Evolutionary conservation across 2,113 vertebrate species (phyloP), one percentile per base, ranked within the genome.

Genomic region (Anolis sagrei): DNA sequence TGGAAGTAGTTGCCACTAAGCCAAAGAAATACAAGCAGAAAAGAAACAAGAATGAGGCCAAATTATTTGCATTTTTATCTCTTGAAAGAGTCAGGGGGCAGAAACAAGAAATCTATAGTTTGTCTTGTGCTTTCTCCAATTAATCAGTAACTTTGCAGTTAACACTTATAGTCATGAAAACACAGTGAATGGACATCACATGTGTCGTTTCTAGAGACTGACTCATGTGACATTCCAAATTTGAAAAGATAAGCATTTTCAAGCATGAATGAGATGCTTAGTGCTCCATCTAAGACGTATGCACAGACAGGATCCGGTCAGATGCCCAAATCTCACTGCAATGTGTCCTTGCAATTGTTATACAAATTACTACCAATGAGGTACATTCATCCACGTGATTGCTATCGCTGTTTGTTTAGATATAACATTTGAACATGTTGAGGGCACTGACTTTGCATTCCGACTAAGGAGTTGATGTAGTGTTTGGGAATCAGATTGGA

Each of bases 61-160:
- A 75, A 61, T 29, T 74, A 89, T 92, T 95, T 94, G 88, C 87
- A 85, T 93, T 92, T 93, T 92, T 89, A 36, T 88, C 89, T 90
- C 91, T 91, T 93, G 66, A 86, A 92, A 90, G 91, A 84, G 84
- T 93, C 81, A 82, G 83, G 58, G 70, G 72, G 27, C 80, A 84
- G 91, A 68, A 82, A 36, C 6, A 87, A 89, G 85, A 94, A 95
- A 93, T 88, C 87, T 79, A 89, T 82, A 88, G 85, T 73, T 93
- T 86, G 90, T 93, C 88, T 92, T 93, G 87, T 68, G 16, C 21
- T 66, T 73, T 8, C 0, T 89, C 64, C 92, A 95, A 92, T 95
- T 95, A 94, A 93, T 93, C 86, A 94, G 94, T 96, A 95, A 95
- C 93, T 95, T 93, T 69, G 39, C 85, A 93, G 90, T 93, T 44